Percentiles rank a stretch among this genome's conserved stretches.
These are phyloP conservation scores for Patella pellucida DNA, from an alignment of 2,888 invertebrate species.

Conservation along the genomic window DNA sequence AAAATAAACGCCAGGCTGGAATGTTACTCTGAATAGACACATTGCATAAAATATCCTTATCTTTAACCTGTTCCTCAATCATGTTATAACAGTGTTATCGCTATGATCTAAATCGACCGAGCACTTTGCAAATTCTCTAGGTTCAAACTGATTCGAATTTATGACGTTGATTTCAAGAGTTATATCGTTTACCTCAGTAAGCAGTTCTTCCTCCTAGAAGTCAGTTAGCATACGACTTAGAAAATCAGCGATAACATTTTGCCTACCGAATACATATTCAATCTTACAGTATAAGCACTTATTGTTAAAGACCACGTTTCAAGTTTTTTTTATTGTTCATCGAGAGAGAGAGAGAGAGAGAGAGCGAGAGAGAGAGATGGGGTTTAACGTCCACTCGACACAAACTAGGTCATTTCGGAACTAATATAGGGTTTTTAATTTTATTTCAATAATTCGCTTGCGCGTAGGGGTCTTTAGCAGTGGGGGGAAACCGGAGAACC, in stretches of 20 bases:
- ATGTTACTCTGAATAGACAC: no score
- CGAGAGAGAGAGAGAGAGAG: no score
- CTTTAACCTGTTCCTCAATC: neutral
- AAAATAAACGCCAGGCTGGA: no score
- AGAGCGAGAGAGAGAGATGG: no score
- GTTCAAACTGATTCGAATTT: neutral
- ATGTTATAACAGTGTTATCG: neutral
- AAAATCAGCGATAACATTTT: slow-evolving; percentile 27
- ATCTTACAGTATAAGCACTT: slow-evolving; percentile 31
- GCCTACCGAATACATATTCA: slow-evolving; percentile 24
- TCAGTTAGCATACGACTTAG: neutral
- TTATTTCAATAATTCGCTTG: no score
- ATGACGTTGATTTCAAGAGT: neutral
- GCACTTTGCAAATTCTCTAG: neutral
- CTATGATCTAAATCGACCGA: neutral
- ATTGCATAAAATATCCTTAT: no score
- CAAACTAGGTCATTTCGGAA: no score
- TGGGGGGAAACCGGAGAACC: no score
- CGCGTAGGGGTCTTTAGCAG: no score
- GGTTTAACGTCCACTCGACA: no score
- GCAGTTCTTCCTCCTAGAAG: neutral
- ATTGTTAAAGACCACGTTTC: slow-evolving; percentile 35
- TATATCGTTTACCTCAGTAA: neutral
- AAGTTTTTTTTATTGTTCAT: slow-evolving; percentile 32
- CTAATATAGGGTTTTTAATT: no score